Conservation (phyloP, 2,888 invertebrate genomes). For the Epicampocera succincta region DNA sequence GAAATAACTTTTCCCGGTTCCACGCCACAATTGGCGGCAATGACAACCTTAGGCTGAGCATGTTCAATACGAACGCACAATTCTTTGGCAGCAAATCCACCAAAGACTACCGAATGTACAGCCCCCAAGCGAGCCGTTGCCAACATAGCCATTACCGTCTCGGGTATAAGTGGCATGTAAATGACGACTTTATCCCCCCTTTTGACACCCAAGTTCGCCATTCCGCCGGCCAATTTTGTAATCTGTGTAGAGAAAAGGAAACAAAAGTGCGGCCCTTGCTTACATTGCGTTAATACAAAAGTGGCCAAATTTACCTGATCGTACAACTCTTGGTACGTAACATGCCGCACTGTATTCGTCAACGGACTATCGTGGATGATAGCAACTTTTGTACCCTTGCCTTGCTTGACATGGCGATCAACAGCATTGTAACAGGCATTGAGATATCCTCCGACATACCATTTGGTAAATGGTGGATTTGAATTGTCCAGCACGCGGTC, state of each 20-base stretch:
- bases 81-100: conserved; percentile 95
- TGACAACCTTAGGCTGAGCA: conserved; percentile 92
- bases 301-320: conserved; percentile 85
- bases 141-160: conserved; percentile 93
- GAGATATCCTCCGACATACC: conserved; percentile 93
- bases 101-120: conserved; percentile 97
- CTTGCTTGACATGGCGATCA: conserved; percentile 92
- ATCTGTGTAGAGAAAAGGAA: conserved; percentile 69
- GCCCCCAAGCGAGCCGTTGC: conserved; percentile 94
- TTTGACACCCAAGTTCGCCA: conserved; percentile 89
- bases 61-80: conserved; percentile 93
- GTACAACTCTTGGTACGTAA: conserved; percentile 91
- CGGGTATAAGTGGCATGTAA: conserved; percentile 97
- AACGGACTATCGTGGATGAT: conserved; percentile 95
- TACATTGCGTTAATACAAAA: background rate
- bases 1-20: conserved; percentile 91
- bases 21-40: conserved; percentile 94
- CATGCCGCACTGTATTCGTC: conserved; percentile 88
- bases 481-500: conserved; percentile 91
- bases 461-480: conserved; percentile 93
- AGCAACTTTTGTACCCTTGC: conserved; percentile 89
- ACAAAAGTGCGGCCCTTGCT: no score
- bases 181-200: conserved; percentile 93
- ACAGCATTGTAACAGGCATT: conserved; percentile 97
- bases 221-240: conserved; percentile 88